Evolutionary conservation across 2,888 invertebrate species (phyloP), one percentile per base, ranked within the genome.

Genomic region (Pseudococcus viburni): DNA sequence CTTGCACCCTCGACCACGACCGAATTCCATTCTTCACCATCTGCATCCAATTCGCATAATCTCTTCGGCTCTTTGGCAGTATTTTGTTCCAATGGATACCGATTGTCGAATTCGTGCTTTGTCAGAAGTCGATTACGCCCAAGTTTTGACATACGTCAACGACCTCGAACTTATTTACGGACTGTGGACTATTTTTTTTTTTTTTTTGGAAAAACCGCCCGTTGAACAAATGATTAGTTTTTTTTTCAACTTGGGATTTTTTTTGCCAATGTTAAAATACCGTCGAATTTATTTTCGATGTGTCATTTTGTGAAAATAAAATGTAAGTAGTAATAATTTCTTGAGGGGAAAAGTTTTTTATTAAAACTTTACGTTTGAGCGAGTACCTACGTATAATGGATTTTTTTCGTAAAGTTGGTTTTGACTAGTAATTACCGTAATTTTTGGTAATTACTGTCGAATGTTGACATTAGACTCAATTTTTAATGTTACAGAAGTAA

Each of bases 61-160:
- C 51, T 51, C 42, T 33, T 33, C 26, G 26, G 26, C 46, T 46
- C 51, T 12, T 17, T 15, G 17, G 51, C 51, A 51, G n/a, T n/a
- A 6, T 55, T 55, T 55, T n/a, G 17, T 55, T 55, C 55, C n/a
- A 55, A 17, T 55, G 55, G n/a, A 55, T 55, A n/a, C 7, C 55
- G n/a, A 55, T n/a, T 55, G 12, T n/a, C 55, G 55, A 17, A n/a
- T 55, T 55, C 8, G 55, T 55, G 55, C n/a, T n/a, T 55, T 55
- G 55, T 55, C 15, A n/a, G 55, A 55, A 55, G 55, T 55, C n/a
- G 55, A 55, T 55, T 55, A n/a, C 55, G 55, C 2, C 0, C 17
- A 55, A 55, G 55, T 55, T 55, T 55, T 55, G 55, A 55, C 55
- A 55, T n/a, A 55, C n/a, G 55, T 55, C 55, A 55, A 55, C 55